Evolutionary conservation across 2,113 vertebrate genomes (phyloP), one percentile per base, ranked within the genome.

Genomic region (Daboia siamensis): DNA sequence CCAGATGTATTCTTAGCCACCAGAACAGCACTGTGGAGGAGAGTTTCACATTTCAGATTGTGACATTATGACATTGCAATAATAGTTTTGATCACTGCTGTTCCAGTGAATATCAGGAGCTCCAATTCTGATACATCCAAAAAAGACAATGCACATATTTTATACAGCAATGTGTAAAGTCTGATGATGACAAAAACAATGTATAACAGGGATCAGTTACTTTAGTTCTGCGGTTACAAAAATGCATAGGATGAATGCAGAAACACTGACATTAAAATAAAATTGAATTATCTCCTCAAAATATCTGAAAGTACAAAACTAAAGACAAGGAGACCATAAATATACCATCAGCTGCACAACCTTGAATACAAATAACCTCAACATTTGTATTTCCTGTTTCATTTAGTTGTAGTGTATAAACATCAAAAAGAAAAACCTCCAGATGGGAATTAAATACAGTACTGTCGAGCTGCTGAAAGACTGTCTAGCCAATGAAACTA

Each of bases 381-480:
- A 33, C 95, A 94, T 88, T 48, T 84, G 23, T 12, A 88, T 94
- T 96, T 96, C 92, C 44, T 93, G 33, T 94, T 33, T 17, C 90
- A 94, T 95, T 94, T 86, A 90, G 48, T 91, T 91, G 93, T 64
- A 91, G 94, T 96, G 95, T 56, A 91, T 17, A 92, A 94, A 44
- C 93, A 95, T 89, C 92, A 91, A 93, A 93, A 91, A 94, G 94
- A 90, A 95, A 1, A 88, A 91, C 80, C 87, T 85, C 92, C 87
- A 97, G 95, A 96, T 95, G 94, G 88, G 93, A 94, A 96, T 92
- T 92, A 90, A 96, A 90, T 84, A 94, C 51, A 93, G 46, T 94
- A 95, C 87, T 93, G 90, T 92, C 94, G 95, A 95, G 86, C 93
- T 94, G 94, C 92, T 97, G 93, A 95, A 94, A 91, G 88, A 92